Conservation (phyloP, 2,888 invertebrate genomes). For the Cryptocephalus moraei region DNA sequence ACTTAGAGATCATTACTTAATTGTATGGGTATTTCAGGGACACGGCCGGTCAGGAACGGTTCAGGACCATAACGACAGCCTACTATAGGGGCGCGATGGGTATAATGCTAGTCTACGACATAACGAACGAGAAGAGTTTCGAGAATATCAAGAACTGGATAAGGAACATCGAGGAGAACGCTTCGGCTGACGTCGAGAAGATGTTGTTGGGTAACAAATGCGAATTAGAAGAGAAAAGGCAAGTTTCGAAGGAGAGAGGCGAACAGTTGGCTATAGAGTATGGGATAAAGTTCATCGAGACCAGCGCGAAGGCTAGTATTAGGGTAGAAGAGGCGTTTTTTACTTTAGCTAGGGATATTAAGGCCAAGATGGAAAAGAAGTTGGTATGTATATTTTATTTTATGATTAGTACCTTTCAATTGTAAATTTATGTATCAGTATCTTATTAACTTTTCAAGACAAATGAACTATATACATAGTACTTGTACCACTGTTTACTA, state of each 20-base stretch:
- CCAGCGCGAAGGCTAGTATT: constrained; percentile 95
- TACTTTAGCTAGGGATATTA: constrained; percentile 93
- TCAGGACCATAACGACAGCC: constrained; percentile 98
- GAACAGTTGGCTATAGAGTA: constrained; percentile 96
- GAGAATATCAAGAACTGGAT: constrained; percentile 99
- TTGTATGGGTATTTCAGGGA: constrained; percentile 46
- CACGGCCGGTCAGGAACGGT: constrained; percentile 97
- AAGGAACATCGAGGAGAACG: constrained; percentile 97
- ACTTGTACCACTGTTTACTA: constrained; percentile 8
- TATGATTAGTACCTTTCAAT: too few relatives aligned
- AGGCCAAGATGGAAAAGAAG: constrained; percentile 97
- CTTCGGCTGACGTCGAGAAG: constrained; percentile 96
- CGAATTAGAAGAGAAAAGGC: constrained; percentile 91
- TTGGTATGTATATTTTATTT: constrained; percentile 54
- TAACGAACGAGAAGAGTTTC: constrained; percentile 98
- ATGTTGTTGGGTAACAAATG: constrained; percentile 97
- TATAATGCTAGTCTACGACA: constrained; percentile 98
- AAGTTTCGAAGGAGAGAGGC: constrained; percentile 91
- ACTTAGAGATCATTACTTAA: background rate
- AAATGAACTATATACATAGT: background rate
- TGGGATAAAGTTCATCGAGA: constrained; percentile 98
- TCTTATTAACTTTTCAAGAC: too few relatives aligned
- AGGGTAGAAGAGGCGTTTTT: constrained; percentile 98
- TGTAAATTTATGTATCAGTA: too few relatives aligned
- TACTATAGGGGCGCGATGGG: constrained; percentile 99